phyloP scores from a whole-genome alignment of 2,888 invertebrate species.

The Lacanobia oleracea region DNA sequence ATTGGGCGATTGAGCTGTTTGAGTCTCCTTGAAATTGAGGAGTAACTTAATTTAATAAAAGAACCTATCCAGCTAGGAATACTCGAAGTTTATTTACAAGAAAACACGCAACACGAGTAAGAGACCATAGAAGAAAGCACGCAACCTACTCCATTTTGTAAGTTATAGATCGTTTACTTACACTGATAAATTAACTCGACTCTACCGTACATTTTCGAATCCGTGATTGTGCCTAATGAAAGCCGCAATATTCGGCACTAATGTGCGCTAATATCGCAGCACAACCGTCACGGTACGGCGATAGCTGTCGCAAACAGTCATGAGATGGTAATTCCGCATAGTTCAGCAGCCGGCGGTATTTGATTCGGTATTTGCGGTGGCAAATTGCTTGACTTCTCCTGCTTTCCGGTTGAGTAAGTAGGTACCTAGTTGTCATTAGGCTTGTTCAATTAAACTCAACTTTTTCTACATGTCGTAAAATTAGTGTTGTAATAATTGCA shows the following conservation, averaged over 20 bases:
- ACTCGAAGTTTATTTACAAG: too few relatives aligned
- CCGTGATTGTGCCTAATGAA: slow-evolving; percentile 40
- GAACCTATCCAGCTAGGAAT: too few relatives aligned
- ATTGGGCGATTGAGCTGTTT: slow-evolving; percentile 8
- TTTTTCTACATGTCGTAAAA: neutral
- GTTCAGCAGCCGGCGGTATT: slow-evolving; percentile 51
- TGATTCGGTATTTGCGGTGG: slow-evolving; percentile 61
- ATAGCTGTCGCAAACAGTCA: slow-evolving; percentile 35
- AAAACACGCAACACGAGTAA: neutral
- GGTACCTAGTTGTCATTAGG: slow-evolving; percentile 1
- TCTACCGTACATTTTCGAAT: slow-evolving; percentile 11
- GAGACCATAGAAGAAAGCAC: neutral
- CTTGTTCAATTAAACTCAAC: neutral
- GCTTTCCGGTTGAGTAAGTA: slow-evolving; percentile 14
- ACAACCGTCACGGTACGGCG: slow-evolving; percentile 1
- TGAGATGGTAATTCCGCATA: slow-evolving; percentile 50
- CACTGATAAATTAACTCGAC: slow-evolving; percentile 17
- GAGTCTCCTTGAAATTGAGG: slow-evolving; percentile 8
- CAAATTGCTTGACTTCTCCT: slow-evolving; percentile 39
- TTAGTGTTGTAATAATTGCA: neutral
- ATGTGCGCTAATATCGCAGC: slow-evolving; percentile 19
- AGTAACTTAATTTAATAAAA: slow-evolving; percentile 4
- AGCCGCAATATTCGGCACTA: slow-evolving; percentile 39
- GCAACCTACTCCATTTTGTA: neutral
- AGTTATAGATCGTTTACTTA: neutral